Evolutionary conservation across 2,888 invertebrate genomes (phyloP).

Genomic region (Caenorhabditis sp.): DNA sequence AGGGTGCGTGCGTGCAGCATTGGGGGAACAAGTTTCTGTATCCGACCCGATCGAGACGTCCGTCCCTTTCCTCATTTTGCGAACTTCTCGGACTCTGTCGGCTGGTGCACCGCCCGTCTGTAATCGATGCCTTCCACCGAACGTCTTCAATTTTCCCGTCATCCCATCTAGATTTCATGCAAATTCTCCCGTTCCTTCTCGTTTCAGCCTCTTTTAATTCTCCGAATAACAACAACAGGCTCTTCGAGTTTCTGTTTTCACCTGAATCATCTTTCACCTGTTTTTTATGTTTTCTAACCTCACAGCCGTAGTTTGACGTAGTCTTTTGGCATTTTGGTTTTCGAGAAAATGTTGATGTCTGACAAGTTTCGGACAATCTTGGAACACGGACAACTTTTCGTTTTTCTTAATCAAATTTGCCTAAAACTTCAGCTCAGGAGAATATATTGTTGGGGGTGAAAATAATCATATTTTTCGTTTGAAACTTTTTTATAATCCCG

Average conservation of each 20-base stretch:
- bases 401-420: neutral
- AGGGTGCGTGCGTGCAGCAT: neutral
- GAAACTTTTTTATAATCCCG: no score
- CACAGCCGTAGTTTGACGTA: neutral
- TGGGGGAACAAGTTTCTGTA: constrained; percentile 2
- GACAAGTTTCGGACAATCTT: no score
- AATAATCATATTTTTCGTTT: no score
- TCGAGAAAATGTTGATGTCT: no score
- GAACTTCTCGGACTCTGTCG: neutral
- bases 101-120: neutral
- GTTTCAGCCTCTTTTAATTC: no score
- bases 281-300: neutral
- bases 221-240: neutral
- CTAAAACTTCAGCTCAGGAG: no score
- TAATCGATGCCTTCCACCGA: neutral
- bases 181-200: neutral
- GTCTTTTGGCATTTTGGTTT: neutral
- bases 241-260: neutral
- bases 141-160: neutral
- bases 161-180: neutral
- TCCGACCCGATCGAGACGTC: neutral
- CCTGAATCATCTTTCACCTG: neutral
- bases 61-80: neutral
- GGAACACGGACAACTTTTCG: neutral
- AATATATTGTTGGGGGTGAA: no score